Evolutionary conservation across 2,797 vertebrate species (phyloP).

Genomic region (Adelosebastes latens): DNA sequence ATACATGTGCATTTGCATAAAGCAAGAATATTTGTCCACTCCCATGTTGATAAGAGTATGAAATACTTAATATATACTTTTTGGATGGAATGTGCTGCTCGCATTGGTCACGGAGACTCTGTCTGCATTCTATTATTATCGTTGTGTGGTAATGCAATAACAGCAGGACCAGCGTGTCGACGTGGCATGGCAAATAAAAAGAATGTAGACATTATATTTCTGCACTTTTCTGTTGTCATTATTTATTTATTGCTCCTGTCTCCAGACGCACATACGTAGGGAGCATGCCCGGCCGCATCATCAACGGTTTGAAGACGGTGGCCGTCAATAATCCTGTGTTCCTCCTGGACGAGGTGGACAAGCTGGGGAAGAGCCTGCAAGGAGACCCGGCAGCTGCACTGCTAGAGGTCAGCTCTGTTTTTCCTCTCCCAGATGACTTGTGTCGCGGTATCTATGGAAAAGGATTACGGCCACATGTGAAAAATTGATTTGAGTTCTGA

Average conservation of each 20-base stretch:
- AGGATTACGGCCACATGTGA: not conserved
- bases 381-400: slow-evolving; percentile 96
- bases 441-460: not conserved
- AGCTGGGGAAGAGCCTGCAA: slow-evolving; percentile 95
- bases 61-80: not conserved
- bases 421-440: not conserved
- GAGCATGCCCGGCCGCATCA: slow-evolving; percentile 97
- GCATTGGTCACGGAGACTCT: not conserved
- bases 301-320: slow-evolving; percentile 94
- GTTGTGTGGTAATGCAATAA: not conserved
- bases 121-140: not conserved
- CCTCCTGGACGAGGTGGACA: slow-evolving; percentile 97
- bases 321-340: slow-evolving; percentile 96
- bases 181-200: not conserved
- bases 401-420: slow-evolving; percentile 87
- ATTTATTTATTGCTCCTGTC: not conserved
- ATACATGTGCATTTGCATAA: no score
- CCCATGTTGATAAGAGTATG: no score
- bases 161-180: not conserved
- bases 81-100: not conserved
- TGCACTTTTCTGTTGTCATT: not conserved
- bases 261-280: slow-evolving; percentile 94
- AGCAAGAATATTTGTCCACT: no score
- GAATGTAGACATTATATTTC: not conserved
- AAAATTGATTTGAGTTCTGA: not conserved